Evolutionary conservation across 2,113 vertebrate species (phyloP).

Genomic region (Tupaia chinensis): DNA sequence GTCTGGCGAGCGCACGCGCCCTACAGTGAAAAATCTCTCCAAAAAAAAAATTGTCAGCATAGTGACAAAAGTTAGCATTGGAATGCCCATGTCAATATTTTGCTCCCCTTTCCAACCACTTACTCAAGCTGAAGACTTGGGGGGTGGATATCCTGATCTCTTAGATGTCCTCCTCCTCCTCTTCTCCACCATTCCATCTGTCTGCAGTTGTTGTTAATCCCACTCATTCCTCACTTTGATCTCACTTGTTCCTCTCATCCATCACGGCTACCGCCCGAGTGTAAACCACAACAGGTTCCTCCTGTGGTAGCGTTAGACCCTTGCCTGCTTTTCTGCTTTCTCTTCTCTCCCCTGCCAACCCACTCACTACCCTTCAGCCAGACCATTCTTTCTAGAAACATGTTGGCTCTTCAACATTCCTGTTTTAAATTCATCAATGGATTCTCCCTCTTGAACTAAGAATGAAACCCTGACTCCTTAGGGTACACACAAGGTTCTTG

Average conservation of each 20-base stretch:
- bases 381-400: background rate
- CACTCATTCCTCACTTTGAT: background rate
- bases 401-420: background rate
- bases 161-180: background rate
- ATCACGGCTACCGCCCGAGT: background rate
- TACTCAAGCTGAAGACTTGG: background rate
- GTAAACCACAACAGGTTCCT: fast-evolving
- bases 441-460: background rate
- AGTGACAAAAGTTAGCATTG: background rate
- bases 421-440: background rate
- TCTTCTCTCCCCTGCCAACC: background rate
- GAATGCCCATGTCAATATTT: background rate
- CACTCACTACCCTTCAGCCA: background rate
- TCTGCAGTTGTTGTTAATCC: background rate
- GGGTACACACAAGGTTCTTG: background rate
- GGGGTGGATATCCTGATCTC: background rate
- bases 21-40: too few relatives aligned
- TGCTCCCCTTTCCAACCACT: background rate
- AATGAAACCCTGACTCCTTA: background rate
- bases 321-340: background rate
- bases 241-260: background rate
- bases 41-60: background rate
- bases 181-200: background rate
- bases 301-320: too few relatives aligned
- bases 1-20: too few relatives aligned